Conservation (phyloP, 35 echinoderm and acorn worm genomes). For the Ophioderma brevispina region DNA sequence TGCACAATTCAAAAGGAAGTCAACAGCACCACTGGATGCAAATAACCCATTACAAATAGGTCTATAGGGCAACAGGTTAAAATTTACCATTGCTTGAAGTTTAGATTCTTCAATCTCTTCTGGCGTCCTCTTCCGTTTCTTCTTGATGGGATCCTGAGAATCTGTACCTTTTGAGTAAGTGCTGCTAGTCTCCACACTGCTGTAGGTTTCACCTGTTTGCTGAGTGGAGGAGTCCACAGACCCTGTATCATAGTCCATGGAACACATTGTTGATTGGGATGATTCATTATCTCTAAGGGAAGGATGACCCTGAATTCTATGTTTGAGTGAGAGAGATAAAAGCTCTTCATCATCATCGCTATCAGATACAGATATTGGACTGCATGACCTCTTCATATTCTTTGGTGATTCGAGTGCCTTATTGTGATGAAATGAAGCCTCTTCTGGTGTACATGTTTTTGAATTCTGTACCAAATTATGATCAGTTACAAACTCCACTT, state of each 20-base stretch:
- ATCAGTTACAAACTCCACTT: not conserved
- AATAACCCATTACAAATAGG: too few species aligned
- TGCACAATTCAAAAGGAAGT: too few species aligned
- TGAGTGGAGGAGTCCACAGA: not conserved
- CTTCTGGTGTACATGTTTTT: too few species aligned
- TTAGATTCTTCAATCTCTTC: conserved; percentile 74
- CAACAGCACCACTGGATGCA: too few species aligned
- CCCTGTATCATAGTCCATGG: not conserved
- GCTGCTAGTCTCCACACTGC: conserved; percentile 2
- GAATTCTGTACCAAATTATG: too few species aligned
- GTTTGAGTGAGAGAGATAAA: not conserved
- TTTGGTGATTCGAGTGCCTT: too few species aligned
- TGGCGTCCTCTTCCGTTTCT: conserved; percentile 51
- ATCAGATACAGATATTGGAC: conserved; percentile 27
- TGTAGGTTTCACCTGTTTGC: not conserved
- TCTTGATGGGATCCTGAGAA: conserved; percentile 22
- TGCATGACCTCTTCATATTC: not conserved
- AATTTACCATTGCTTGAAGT: conserved; percentile 61
- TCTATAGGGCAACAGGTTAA: too few species aligned
- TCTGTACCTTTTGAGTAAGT: not conserved
- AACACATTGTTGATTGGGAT: not conserved
- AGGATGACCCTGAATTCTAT: conserved; percentile 16
- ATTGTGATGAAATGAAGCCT: too few species aligned
- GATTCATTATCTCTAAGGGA: not conserved
- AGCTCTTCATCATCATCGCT: conserved; percentile 37